A percentile compares a stretch with the other conserved stretches of the same genome.
phyloP scores from a whole-genome alignment of 2,888 invertebrate species.

The Polymixis lichenea region DNA sequence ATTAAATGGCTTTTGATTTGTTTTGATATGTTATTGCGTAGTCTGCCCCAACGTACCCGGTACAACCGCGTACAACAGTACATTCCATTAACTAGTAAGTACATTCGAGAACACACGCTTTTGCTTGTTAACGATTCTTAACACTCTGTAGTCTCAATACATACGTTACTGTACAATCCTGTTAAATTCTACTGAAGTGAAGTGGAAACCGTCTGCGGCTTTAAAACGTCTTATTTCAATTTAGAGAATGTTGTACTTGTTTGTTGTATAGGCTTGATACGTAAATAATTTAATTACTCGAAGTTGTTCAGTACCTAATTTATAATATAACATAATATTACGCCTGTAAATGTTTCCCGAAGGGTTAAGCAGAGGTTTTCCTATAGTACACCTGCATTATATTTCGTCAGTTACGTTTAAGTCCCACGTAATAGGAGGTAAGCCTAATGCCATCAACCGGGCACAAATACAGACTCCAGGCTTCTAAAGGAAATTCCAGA shows the following conservation, averaged over 20 bases:
- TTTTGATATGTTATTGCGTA: neutral
- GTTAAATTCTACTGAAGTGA: slow-evolving; percentile 52
- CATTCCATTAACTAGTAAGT: slow-evolving; percentile 49
- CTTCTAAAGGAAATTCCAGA: neutral
- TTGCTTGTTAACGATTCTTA: slow-evolving; percentile 66
- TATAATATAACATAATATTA: neutral
- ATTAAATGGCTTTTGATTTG: no score
- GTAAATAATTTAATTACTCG: slow-evolving; percentile 39
- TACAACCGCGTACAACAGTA: slow-evolving; percentile 41
- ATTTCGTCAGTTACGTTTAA: no score
- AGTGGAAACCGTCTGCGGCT: slow-evolving; percentile 43
- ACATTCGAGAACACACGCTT: slow-evolving; percentile 60
- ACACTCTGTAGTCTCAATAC: slow-evolving; percentile 49
- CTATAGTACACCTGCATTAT: no score
- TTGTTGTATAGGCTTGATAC: slow-evolving; percentile 10
- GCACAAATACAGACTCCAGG: neutral
- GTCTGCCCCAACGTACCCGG: neutral
- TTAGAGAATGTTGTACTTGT: slow-evolving; percentile 25
- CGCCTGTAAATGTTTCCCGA: neutral
- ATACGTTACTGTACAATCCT: slow-evolving; percentile 48
- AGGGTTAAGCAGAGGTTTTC: neutral
- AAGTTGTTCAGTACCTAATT: neutral
- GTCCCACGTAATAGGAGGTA: neutral
- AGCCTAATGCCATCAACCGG: neutral
- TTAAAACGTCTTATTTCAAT: slow-evolving; percentile 58